Percentiles rank a stretch among this genome's conserved stretches.
These are phyloP conservation scores for Xestobium rufovillosum DNA, from an alignment of 2,888 invertebrate genomes.

Conservation along the genomic window DNA sequence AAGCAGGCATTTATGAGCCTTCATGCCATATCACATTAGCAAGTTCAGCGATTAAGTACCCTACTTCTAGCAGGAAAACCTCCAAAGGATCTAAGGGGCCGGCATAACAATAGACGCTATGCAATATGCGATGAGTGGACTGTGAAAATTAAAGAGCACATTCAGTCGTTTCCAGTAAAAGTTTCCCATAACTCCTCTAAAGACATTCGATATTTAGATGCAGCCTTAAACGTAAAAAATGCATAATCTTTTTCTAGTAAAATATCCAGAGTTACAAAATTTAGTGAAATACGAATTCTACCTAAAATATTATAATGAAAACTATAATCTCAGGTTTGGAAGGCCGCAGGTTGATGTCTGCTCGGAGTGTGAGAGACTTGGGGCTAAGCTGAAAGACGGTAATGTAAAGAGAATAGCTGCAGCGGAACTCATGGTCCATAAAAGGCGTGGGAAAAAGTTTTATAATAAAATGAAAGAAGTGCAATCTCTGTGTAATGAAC, in stretches of 20 bases:
- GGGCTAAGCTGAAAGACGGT: slow-evolving; percentile 11
- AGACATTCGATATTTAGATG: slow-evolving; percentile 24
- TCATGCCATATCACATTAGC: slow-evolving; percentile 18
- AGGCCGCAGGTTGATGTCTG: slow-evolving; percentile 20
- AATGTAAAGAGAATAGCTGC: slow-evolving; percentile 17
- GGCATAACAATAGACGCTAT: slow-evolving; percentile 19
- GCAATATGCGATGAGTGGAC: slow-evolving; percentile 16
- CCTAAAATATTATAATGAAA: slow-evolving; percentile 23
- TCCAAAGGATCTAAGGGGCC: slow-evolving; percentile 18
- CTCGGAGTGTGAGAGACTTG: slow-evolving; percentile 7
- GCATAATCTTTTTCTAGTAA: slow-evolving; percentile 24
- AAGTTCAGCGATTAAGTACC: slow-evolving; percentile 18
- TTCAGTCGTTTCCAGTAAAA: slow-evolving; percentile 17
- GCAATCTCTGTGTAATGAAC: slow-evolving; percentile 12
- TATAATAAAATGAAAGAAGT: slow-evolving; percentile 18
- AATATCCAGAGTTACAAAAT: slow-evolving; percentile 21
- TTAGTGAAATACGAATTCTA: slow-evolving; percentile 25
- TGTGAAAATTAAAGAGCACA: slow-evolving; percentile 19
- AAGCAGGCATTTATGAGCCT: slow-evolving; percentile 20
- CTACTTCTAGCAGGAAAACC: slow-evolving; percentile 16
- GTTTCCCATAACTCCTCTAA: slow-evolving; percentile 22
- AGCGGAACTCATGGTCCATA: slow-evolving; percentile 22
- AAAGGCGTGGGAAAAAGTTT: slow-evolving; percentile 17
- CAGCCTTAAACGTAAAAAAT: slow-evolving; percentile 24
- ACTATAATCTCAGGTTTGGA: slow-evolving; percentile 24